Base-by-base conservation (phyloP, 37 sponge, comb jelly and placozoan species). In the Aphrocallistes beatrix region DNA sequence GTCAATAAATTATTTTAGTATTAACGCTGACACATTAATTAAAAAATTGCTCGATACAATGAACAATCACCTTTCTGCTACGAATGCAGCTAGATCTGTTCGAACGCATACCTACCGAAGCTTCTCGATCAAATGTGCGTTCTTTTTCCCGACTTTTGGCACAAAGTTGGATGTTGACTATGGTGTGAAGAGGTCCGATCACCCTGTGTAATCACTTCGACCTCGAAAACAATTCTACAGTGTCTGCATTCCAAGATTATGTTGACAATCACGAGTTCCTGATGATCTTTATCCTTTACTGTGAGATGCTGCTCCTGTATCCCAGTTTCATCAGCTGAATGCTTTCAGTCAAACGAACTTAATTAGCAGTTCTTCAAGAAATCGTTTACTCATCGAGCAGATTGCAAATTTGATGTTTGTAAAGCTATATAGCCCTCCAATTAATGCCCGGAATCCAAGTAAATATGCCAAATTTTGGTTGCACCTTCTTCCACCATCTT, bases 41-140 rank as follows among this genome's bases (percentile, higher is more conserved):
- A 30, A 13, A 8, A 60, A 60, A 13, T 60, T 60, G 75, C 75
- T 60, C 3, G 75, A 60, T 60, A 6, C 75, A 19, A 60, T 60
- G 75, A 60, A 60, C 6, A 30, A 60, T 60, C 75, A 30, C 21
- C 75, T 60, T 21, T 60, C n/a, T 60, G 75, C 75, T 28, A 60
- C 75, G 75, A 60, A 60, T 60, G 75, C 75, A 60, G 75, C 75
- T 60, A 30, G 75, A 60, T 60, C 75, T 60, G 75, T 60, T 60
- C 75, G 75, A 60, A 60, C 75, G 34, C 75, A 60, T 60, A 30
- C 75, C 75, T 60, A 60, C 75, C 25, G 75, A 60, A 60, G 32
- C 75, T 21, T 3, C 25, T 60, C n/a, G 75, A 60, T 28, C 28
- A 60, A 60, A 60, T 60, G 10, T 25, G 75, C 8, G 75, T 60